Base-by-base conservation (phyloP, 2,888 invertebrate genomes). In the Ecdyonurus torrentis region DNA sequence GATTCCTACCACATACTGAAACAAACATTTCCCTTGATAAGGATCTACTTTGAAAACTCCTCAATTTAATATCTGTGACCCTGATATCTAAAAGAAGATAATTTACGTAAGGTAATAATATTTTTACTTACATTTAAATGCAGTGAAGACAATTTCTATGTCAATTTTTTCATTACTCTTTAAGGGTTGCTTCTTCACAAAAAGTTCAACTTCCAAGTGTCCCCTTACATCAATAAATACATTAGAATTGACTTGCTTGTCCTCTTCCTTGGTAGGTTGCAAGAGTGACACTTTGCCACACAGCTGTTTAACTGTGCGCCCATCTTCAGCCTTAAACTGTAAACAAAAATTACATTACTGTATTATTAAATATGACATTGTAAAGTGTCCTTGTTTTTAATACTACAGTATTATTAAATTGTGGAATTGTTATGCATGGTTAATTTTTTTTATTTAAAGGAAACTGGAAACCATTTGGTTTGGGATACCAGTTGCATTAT, bases 141-240 rank as follows among this genome's bases (percentile, higher is more conserved):
- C 71, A 10, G 80, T 80, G 65, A 78, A 79, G 25, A 73, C 74
- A 25, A 80, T 73, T 50, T 70, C 70, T n/a, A 80, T 69, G 65
- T 75, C 75, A 20, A 76, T 70, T 24, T 68, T 69, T 64, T 74
- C 70, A 25, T 70, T 70, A 0, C 64, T 64, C 2, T 66, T 63
- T 18, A 77, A 64, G 1, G 69, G 69, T 62, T 70, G 69, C 63
- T 71, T 72, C 0, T 74, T 72, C 22, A 79, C 71, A 65, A 72
- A 74, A 66, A 79, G 75, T 52, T 69, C 71, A 23, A 78, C 78
- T 66, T 75, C 74, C 24, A 79, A 67, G 64, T 71, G 70, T 15
- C 74, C 76, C 23, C 67, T 67, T 1, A 67, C 66, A 63, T 71
- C 72, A 23, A 71, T 67, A 60, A 70, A 73, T 7, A 71, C 68